Evolutionary conservation across 1,140 invertebrate species (phyloP).

Genomic region (Neocloeon triangulifer): DNA sequence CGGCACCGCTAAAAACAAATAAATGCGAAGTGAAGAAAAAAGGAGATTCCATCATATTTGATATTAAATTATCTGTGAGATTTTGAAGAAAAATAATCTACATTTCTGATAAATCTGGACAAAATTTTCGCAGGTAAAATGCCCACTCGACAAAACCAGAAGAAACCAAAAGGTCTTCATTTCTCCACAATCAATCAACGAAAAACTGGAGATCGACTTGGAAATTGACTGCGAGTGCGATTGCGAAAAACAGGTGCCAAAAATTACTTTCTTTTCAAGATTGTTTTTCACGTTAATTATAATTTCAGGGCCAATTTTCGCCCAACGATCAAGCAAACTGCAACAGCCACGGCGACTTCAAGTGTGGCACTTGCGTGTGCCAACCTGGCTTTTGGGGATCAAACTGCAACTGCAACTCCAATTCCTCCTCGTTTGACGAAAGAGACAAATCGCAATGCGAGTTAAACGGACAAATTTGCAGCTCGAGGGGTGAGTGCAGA

Average conservation of each 20-base stretch:
- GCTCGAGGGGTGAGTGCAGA: constrained; percentile 31
- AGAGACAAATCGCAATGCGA: neutral
- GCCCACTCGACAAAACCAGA: constrained; percentile 17
- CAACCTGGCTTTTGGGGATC: constrained; percentile 20
- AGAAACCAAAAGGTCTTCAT: constrained; percentile 26
- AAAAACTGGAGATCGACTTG: constrained; percentile 33
- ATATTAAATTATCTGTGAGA: no score
- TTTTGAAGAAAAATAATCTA: no score
- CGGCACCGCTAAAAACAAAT: no score
- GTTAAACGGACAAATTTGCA: no score
- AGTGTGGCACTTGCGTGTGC: constrained; percentile 29
- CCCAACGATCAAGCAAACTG: no score
- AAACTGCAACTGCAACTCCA: constrained; percentile 24
- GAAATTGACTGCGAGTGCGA: constrained; percentile 50
- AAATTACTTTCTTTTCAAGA: no score
- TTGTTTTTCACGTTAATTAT: no score
- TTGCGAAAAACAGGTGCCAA: constrained; percentile 33
- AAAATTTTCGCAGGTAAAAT: no score
- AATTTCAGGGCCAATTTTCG: no score
- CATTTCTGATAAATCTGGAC: no score
- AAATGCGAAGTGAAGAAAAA: constrained; percentile 30
- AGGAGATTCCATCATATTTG: constrained; percentile 24
- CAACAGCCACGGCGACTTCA: constrained; percentile 12
- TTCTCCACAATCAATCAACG: constrained; percentile 29
- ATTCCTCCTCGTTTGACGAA: constrained; percentile 4